phyloP scores from a whole-genome alignment of 2,113 vertebrate genomes.

The Rhinogobius similis region DNA sequence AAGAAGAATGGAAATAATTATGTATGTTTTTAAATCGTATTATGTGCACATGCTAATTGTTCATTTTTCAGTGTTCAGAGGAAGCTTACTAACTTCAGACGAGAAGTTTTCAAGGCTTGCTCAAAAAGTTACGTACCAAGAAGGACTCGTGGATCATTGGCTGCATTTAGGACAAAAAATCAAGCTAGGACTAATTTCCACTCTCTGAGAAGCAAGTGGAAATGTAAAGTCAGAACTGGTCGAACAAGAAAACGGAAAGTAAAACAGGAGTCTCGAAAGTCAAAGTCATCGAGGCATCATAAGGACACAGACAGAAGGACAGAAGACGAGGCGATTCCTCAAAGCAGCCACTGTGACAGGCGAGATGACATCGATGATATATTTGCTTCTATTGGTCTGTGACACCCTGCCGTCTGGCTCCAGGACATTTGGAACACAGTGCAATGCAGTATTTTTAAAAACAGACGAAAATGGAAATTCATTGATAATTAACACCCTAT shows the following conservation, averaged over 20 bases:
- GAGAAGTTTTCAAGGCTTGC: conserved; percentile 41
- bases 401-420: conserved; percentile 14
- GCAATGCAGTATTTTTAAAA: neutral
- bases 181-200: conserved; percentile 12
- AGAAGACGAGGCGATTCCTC: neutral
- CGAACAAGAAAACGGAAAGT: neutral
- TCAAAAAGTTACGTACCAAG: neutral
- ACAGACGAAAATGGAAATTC: neutral
- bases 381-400: conserved; percentile 72
- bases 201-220: conserved; percentile 7
- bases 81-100: conserved; percentile 58
- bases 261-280: neutral
- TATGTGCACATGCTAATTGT: neutral
- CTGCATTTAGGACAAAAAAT: neutral
- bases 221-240: conserved; percentile 1
- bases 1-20: conserved; percentile 15
- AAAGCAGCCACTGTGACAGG: neutral
- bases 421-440: neutral
- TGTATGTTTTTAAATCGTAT: neutral
- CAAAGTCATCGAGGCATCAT: neutral
- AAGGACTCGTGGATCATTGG: conserved; percentile 8
- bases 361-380: conserved; percentile 78
- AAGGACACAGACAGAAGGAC: neutral
- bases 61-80: conserved; percentile 58
- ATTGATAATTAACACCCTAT: neutral